phyloP scores from a whole-genome alignment of 2,113 vertebrate species.

The Xiphophorus maculatus region DNA sequence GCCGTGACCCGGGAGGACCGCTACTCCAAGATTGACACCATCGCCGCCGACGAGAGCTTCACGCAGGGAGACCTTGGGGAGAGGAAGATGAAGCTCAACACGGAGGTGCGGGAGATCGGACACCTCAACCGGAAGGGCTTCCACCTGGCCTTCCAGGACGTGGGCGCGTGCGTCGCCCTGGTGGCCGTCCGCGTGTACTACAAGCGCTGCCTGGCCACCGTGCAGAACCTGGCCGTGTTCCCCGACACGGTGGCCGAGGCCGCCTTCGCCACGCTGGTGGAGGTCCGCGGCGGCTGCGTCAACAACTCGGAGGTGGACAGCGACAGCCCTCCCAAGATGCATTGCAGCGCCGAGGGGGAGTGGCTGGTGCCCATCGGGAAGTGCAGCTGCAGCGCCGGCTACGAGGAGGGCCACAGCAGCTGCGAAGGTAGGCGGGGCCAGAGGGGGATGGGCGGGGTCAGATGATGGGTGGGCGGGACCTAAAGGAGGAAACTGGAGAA shows the following conservation, averaged over 20 bases:
- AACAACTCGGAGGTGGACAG: constrained; percentile 89
- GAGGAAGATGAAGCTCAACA: constrained; percentile 98
- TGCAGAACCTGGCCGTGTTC: constrained; percentile 91
- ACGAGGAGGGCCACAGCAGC: constrained; percentile 91
- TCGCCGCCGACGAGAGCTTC: constrained; percentile 96
- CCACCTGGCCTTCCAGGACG: constrained; percentile 96
- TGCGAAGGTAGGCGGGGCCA: constrained; percentile 87
- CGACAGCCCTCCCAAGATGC: constrained; percentile 93
- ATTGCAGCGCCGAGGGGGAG: constrained; percentile 95
- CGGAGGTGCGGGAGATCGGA: constrained; percentile 93
- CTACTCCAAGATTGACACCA: constrained; percentile 94
- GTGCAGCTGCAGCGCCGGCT: constrained; percentile 93
- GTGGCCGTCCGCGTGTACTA: constrained; percentile 96
- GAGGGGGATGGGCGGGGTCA: neutral
- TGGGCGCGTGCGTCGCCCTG: constrained; percentile 93
- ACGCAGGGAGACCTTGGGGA: constrained; percentile 95
- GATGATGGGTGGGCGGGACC: too few relatives aligned
- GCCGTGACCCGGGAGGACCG: constrained; percentile 78
- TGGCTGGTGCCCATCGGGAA: constrained; percentile 97
- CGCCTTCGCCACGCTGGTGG: constrained; percentile 92
- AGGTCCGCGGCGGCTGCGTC: constrained; percentile 91
- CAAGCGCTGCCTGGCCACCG: constrained; percentile 89
- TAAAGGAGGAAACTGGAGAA: too few relatives aligned
- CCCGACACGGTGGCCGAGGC: constrained; percentile 92
- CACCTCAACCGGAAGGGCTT: constrained; percentile 92